phyloP scores from a whole-genome alignment of 2,113 vertebrate species.

The Pipra filicauda region DNA sequence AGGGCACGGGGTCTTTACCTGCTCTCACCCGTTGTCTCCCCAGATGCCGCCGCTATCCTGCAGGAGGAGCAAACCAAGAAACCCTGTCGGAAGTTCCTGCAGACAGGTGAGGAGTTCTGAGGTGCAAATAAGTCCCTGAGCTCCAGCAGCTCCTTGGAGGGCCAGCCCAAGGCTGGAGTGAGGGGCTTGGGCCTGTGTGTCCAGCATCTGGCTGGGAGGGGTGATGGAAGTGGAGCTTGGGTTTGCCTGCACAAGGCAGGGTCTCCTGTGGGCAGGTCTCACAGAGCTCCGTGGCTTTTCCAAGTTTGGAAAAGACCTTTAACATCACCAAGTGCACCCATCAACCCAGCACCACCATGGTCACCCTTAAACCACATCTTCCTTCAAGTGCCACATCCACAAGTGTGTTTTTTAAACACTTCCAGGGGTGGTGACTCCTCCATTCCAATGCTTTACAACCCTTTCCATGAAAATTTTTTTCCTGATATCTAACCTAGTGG shows the following conservation, averaged over 20 bases:
- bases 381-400: neutral
- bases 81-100: slow-evolving; percentile 79
- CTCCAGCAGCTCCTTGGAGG: neutral
- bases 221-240: neutral
- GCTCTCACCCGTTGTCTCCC: neutral
- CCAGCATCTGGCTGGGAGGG: neutral
- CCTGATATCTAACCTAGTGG: neutral
- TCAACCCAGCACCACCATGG: neutral
- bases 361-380: neutral
- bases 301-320: neutral
- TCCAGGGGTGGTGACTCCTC: neutral
- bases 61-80: slow-evolving; percentile 81
- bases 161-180: neutral
- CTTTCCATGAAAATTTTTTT: neutral
- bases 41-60: slow-evolving; percentile 78
- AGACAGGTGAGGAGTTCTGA: slow-evolving; percentile 66
- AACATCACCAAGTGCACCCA: neutral
- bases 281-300: neutral
- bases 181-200: neutral
- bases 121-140: neutral
- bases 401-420: neutral
- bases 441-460: neutral
- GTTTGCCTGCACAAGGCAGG: neutral
- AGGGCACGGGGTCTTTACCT: neutral
- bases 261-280: rapidly evolving